Evolutionary conservation across 30 jellyfish, hydroid and myxozoan species (phyloP).

Genomic region (Morbakka virulenta): DNA sequence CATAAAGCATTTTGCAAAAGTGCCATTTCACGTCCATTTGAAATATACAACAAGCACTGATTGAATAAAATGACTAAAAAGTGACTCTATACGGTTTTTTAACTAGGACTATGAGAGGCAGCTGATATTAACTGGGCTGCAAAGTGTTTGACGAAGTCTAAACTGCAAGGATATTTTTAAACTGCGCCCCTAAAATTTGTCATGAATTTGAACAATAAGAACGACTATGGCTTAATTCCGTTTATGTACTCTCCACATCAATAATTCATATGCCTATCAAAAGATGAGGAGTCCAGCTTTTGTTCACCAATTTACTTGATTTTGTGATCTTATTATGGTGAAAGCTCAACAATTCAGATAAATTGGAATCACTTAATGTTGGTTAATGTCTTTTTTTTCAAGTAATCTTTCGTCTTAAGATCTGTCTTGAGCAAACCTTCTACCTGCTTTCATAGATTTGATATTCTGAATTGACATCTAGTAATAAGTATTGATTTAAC

Average conservation of each 20-base stretch:
- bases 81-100: too few relatives aligned
- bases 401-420: neutral
- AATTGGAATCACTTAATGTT: neutral
- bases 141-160: neutral
- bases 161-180: neutral
- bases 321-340: neutral
- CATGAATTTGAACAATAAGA: neutral
- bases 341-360: neutral
- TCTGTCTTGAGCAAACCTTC: neutral
- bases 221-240: slow-evolving; percentile 8
- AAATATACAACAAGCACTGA: too few relatives aligned
- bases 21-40: too few relatives aligned
- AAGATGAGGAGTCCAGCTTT: slow-evolving; percentile 10
- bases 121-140: neutral
- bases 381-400: neutral
- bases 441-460: neutral
- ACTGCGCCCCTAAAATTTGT: neutral
- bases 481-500: neutral
- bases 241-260: slow-evolving; percentile 50
- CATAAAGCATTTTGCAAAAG: too few relatives aligned
- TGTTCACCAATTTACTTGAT: neutral
- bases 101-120: too few relatives aligned
- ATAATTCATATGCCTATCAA: slow-evolving; percentile 51
- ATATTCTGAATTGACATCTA: neutral
- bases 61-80: too few relatives aligned